A percentile compares a stretch with the other conserved stretches of the same genome.
Conservation (phyloP, 2,797 vertebrate species). For the Gymnothorax javanicus region DNA sequence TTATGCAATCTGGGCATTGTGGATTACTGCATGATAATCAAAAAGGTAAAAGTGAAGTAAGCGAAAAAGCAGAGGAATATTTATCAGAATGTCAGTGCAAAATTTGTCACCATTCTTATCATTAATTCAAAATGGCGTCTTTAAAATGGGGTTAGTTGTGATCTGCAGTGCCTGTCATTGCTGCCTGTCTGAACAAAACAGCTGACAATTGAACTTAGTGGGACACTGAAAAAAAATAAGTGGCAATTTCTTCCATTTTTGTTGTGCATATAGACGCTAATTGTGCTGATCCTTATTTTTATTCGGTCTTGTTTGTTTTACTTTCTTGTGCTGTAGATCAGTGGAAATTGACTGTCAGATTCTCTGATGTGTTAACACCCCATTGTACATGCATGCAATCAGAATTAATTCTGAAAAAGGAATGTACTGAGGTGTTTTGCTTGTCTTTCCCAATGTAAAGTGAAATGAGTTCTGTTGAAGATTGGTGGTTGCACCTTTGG, state of each 20-base stretch:
- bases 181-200: neutral
- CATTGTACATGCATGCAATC: neutral
- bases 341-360: neutral
- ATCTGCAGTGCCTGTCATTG: neutral
- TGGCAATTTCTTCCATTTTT: neutral
- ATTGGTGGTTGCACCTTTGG: neutral
- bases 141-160: neutral
- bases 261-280: neutral
- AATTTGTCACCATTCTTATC: neutral
- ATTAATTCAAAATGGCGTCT: neutral
- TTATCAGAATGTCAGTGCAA: neutral
- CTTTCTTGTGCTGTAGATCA: neutral
- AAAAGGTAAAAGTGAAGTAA: too few relatives aligned
- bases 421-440: neutral
- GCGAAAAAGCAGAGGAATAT: neutral
- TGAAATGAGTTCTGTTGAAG: neutral
- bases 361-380: neutral
- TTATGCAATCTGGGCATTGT: neutral
- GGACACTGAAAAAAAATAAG: neutral
- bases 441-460: neutral
- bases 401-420: neutral
- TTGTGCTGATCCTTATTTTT: neutral
- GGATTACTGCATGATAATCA: neutral
- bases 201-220: neutral
- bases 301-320: neutral